Evolutionary conservation across 1,140 invertebrate species (phyloP), one percentile per base, ranked within the genome.

Genomic region (Drosophila azteca): DNA sequence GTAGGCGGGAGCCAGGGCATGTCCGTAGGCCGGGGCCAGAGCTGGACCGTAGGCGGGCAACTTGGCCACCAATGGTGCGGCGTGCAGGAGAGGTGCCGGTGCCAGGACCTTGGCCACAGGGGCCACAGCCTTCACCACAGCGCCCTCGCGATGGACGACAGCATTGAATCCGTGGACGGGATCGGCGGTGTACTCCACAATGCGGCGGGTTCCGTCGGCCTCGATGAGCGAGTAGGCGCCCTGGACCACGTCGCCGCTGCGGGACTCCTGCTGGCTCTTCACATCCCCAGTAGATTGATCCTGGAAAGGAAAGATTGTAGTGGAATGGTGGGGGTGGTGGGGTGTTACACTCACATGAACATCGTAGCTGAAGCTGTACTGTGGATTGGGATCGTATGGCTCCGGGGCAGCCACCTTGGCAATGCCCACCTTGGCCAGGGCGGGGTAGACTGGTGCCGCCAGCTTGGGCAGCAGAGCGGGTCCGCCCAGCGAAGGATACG

Each of bases 211-310:
- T 53, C 94, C 94, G 69, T 94, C 94, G 17, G 94, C 93, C 69
- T 94, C 94, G n/a, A 94, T 92, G 20, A 94, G 76, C 3, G 93
- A 93, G 82, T 94, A 94, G 39, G 90, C 91, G 35, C 94, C 94
- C 67, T 93, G 92, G 39, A 94, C 94, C 13, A 93, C 91, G 77
- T 94, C 94, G 17, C 94, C 94, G 55, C 92, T 92, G 46, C 94
- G 92, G 43, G 89, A 92, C 92, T 94, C 94, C 85, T 93, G 92
- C 82, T 94, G 93, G 52, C 91, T 92, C 91, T 94, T 94, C 52
- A 93, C 92, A 77, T 94, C 94, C 7, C 94, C 93, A 62, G 93
- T 95, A 64, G 92, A 90, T 3, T 91, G 79, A 81, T 94, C 94
- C 88, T 93, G 83, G 0, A 39, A 39, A 39, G 5, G 24, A 90